Evolutionary conservation across 2,113 vertebrate species (phyloP).

Genomic region (Aegypius monachus): DNA sequence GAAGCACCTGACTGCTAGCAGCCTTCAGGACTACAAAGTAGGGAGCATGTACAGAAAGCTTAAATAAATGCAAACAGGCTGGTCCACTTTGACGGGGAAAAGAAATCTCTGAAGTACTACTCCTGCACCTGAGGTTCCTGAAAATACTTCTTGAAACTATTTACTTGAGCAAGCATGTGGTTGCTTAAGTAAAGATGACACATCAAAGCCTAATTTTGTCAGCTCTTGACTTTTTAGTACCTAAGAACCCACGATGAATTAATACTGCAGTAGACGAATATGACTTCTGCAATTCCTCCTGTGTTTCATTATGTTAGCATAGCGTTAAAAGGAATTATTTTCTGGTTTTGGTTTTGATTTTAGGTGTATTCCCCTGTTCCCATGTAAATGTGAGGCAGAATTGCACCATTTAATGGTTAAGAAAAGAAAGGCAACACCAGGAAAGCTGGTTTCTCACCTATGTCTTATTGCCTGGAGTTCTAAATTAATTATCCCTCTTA

Average conservation of each 20-base stretch:
- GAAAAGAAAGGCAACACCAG: constrained; percentile 28
- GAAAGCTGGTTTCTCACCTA: constrained; percentile 27
- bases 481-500: constrained; percentile 63
- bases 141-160: not conserved
- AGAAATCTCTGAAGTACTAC: not conserved
- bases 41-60: not conserved
- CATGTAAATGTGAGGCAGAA: not conserved
- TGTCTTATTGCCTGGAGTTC: constrained; percentile 43
- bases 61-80: not conserved
- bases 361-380: not conserved
- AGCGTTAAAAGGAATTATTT: not conserved
- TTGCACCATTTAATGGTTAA: not conserved
- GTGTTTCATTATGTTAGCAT: not conserved
- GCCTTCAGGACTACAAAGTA: not conserved
- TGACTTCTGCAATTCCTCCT: not conserved
- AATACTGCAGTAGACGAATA: not conserved
- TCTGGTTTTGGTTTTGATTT: not conserved
- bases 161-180: not conserved
- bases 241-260: not conserved
- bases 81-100: not conserved
- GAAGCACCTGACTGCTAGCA: not conserved
- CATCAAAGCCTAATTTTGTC: not conserved
- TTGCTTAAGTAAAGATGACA: not conserved
- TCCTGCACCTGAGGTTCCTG: not conserved
- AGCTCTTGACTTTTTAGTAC: not conserved